Evolutionary conservation across 2,113 vertebrate species (phyloP).

Genomic region (Epinephelus cyanopodus): DNA sequence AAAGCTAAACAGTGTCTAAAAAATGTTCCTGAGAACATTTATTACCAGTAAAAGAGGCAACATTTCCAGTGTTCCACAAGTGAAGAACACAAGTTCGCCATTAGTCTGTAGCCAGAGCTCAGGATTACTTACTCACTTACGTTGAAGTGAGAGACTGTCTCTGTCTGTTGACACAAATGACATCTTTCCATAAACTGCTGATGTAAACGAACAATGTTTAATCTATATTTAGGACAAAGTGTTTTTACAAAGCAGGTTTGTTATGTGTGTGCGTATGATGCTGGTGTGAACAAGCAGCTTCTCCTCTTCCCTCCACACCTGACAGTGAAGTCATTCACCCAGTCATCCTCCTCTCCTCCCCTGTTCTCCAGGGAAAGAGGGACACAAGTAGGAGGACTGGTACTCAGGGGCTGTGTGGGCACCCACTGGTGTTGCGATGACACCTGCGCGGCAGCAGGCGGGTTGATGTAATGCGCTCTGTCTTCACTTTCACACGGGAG

Average conservation of each 20-base stretch:
- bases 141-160: too few species aligned
- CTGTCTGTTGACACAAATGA: neutral
- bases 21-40: too few species aligned
- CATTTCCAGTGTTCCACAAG: too few species aligned
- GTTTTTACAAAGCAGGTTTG: neutral
- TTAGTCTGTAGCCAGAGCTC: too few species aligned
- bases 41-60: too few species aligned
- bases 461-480: neutral
- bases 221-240: neutral
- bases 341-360: neutral
- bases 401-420: neutral
- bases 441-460: neutral
- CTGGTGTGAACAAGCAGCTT: neutral
- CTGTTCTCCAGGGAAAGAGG: slow-evolving; percentile 23
- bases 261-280: neutral
- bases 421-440: slow-evolving; percentile 6
- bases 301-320: slow-evolving; percentile 8
- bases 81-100: too few species aligned
- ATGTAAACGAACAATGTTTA: neutral
- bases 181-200: neutral
- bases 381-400: neutral
- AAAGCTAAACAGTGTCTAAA: too few species aligned
- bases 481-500: slow-evolving; percentile 43
- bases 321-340: slow-evolving; percentile 33
- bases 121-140: too few species aligned